phyloP scores from a whole-genome alignment of 2,888 invertebrate species.

The Lamellibrachia columna region DNA sequence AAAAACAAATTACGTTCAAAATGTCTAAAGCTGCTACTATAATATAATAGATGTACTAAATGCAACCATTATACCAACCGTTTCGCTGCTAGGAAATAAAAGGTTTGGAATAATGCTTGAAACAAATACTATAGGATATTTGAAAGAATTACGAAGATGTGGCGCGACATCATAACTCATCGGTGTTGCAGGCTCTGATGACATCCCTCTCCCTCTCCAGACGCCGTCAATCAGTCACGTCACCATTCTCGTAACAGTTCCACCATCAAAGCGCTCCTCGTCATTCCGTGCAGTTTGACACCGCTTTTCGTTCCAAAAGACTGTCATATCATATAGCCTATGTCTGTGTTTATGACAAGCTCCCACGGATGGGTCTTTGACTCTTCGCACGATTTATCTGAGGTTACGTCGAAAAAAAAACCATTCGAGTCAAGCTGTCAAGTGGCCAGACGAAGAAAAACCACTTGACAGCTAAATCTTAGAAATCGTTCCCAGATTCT shows the following conservation, averaged over 20 bases:
- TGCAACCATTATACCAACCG: no score
- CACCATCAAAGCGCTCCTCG: neutral
- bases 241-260: neutral
- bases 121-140: no score
- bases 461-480: neutral
- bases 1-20: no score
- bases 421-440: neutral
- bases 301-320: neutral
- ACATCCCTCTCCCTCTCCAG: neutral
- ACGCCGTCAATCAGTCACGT: neutral
- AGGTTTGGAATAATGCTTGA: no score
- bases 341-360: conserved; percentile 10
- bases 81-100: no score
- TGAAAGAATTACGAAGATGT: no score
- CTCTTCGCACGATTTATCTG: neutral
- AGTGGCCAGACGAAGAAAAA: neutral
- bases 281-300: neutral
- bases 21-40: no score
- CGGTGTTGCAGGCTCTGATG: neutral
- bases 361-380: neutral
- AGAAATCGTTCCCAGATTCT: neutral
- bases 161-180: neutral
- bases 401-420: neutral
- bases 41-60: no score
- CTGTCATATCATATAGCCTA: neutral